A percentile compares a stretch with the other conserved stretches of the same genome.
Evolutionary conservation across 2,113 vertebrate genomes (phyloP).

Genomic region (Psilopogon haemacephalus): DNA sequence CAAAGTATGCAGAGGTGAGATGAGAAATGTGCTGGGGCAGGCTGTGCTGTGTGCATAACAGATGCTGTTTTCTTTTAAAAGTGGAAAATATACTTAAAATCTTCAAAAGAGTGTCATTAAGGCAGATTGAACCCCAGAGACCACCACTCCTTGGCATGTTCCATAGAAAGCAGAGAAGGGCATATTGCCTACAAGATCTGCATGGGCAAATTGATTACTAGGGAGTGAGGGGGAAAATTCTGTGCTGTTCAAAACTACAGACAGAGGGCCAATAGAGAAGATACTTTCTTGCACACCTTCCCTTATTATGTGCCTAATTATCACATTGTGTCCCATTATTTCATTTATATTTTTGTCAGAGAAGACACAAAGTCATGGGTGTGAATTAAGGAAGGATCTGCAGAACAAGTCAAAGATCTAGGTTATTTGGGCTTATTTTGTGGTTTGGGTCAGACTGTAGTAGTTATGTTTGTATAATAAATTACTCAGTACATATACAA

Average conservation of each 20-base stretch:
- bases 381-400: background rate
- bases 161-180: background rate
- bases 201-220: background rate
- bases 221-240: background rate
- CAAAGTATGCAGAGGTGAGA: too few relatives aligned
- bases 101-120: background rate
- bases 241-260: background rate
- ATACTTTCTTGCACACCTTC: background rate
- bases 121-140: background rate
- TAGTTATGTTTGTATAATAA: background rate
- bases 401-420: background rate
- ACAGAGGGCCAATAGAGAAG: background rate
- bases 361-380: background rate
- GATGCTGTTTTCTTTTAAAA: background rate
- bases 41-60: background rate
- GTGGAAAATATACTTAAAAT: background rate
- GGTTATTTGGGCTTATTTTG: background rate
- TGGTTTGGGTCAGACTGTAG: background rate
- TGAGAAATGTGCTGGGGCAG: background rate
- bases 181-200: rapidly evolving
- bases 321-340: background rate
- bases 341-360: background rate
- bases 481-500: background rate
- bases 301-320: background rate
- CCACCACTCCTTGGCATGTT: background rate